A percentile compares a stretch with the other conserved stretches of the same genome.
Conservation (phyloP, 2,888 invertebrate genomes). For the Luperina nickerlii region DNA sequence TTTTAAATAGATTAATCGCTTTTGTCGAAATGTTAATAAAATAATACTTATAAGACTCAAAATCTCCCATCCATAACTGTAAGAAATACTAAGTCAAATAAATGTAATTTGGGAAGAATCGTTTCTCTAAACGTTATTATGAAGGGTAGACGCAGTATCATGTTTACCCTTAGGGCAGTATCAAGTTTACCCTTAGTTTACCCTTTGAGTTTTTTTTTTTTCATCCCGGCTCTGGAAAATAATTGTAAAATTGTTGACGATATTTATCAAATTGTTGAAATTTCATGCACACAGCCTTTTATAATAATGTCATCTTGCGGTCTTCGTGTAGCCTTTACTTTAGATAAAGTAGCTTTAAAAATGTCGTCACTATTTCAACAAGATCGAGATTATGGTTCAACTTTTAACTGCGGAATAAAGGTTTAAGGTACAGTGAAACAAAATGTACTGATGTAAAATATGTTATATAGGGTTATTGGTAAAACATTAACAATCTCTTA, state of each 20-base stretch:
- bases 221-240: conserved; percentile 54
- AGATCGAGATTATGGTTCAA: conserved; percentile 60
- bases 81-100: conserved; percentile 26
- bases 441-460: too few relatives aligned
- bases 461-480: too few relatives aligned
- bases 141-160: background rate
- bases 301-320: conserved; percentile 62
- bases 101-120: background rate
- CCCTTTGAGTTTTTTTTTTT: background rate
- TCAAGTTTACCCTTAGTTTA: conserved; percentile 16
- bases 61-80: conserved; percentile 48
- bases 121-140: background rate
- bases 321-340: conserved; percentile 45
- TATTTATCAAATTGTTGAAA: conserved; percentile 74
- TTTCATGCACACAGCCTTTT: conserved; percentile 65
- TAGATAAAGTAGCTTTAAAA: conserved; percentile 51
- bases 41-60: conserved; percentile 25
- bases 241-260: conserved; percentile 75
- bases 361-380: conserved; percentile 47
- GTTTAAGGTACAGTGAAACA: background rate
- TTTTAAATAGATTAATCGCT: background rate
- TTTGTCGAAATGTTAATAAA: conserved; percentile 4
- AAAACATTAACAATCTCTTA: too few relatives aligned
- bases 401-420: background rate
- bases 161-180: background rate